Conservation (phyloP, 2,888 invertebrate species). For the Andrena flavipes region DNA sequence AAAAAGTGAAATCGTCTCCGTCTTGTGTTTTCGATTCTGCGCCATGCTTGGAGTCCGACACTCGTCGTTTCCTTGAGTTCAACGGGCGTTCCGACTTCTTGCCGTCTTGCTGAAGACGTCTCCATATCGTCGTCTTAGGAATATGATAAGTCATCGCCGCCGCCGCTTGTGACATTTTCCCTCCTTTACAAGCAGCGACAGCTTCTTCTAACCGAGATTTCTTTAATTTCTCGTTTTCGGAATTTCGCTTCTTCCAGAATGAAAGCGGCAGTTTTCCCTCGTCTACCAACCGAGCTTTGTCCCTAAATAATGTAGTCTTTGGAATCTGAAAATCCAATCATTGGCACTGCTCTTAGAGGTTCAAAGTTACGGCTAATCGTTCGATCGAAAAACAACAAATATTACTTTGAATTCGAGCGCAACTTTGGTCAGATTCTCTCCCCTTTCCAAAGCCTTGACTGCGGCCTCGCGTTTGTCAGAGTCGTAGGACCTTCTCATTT, state of each 20-base stretch:
- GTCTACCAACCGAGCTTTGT: slow-evolving; percentile 82
- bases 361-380: background rate
- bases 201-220: slow-evolving; percentile 82
- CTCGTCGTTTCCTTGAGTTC: slow-evolving; percentile 55
- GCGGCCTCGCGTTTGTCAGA: slow-evolving; percentile 83
- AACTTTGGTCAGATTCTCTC: slow-evolving; percentile 84
- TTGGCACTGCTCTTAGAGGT: background rate
- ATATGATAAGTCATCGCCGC: slow-evolving; percentile 83
- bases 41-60: slow-evolving; percentile 39
- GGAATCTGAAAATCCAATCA: slow-evolving; percentile 80
- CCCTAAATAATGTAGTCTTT: slow-evolving; percentile 84
- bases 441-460: slow-evolving; percentile 83
- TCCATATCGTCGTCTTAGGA: slow-evolving; percentile 85
- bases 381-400: background rate
- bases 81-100: slow-evolving; percentile 64
- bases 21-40: slow-evolving; percentile 54
- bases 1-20: slow-evolving; percentile 67
- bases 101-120: slow-evolving; percentile 81
- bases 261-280: slow-evolving; percentile 83
- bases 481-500: slow-evolving; percentile 79
- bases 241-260: slow-evolving; percentile 81
- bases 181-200: slow-evolving; percentile 84
- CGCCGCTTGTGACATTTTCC: slow-evolving; percentile 84
- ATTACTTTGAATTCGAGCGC: slow-evolving; percentile 82
- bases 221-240: slow-evolving; percentile 80